Percentiles rank a stretch among this genome's conserved stretches.
phyloP scores from a whole-genome alignment of 2,797 vertebrate species.

The Lithobates pipiens region DNA sequence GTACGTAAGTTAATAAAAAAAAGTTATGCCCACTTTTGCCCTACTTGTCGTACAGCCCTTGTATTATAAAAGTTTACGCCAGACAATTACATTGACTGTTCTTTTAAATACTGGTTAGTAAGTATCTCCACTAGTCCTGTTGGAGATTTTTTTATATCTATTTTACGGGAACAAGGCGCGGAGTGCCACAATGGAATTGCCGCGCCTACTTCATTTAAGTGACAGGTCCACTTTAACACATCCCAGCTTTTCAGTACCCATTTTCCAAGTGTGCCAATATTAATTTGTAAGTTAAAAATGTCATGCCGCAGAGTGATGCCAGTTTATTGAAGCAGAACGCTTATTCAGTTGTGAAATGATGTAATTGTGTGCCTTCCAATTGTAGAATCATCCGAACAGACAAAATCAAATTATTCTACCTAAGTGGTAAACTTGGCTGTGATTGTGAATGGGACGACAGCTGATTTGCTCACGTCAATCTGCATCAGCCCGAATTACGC shows the following conservation, averaged over 20 bases:
- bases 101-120: too few relatives aligned
- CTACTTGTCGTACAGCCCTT: too few relatives aligned
- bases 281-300: background rate
- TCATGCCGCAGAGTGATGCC: background rate
- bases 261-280: background rate
- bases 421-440: background rate
- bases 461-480: constrained; percentile 19
- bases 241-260: background rate
- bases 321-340: background rate
- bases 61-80: too few relatives aligned
- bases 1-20: too few relatives aligned
- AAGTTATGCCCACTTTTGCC: too few relatives aligned
- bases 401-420: background rate
- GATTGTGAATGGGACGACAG: constrained; percentile 6
- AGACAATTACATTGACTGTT: too few relatives aligned
- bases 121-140: too few relatives aligned
- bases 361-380: background rate
- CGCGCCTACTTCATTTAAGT: too few relatives aligned
- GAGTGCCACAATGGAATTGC: too few relatives aligned
- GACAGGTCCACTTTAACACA: too few relatives aligned
- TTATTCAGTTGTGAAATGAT: constrained; percentile 3
- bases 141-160: too few relatives aligned
- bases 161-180: too few relatives aligned
- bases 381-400: background rate
- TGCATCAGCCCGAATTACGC: constrained; percentile 12